Evolutionary conservation across 2,888 invertebrate species (phyloP).

Genomic region (Mythimna albipuncta): DNA sequence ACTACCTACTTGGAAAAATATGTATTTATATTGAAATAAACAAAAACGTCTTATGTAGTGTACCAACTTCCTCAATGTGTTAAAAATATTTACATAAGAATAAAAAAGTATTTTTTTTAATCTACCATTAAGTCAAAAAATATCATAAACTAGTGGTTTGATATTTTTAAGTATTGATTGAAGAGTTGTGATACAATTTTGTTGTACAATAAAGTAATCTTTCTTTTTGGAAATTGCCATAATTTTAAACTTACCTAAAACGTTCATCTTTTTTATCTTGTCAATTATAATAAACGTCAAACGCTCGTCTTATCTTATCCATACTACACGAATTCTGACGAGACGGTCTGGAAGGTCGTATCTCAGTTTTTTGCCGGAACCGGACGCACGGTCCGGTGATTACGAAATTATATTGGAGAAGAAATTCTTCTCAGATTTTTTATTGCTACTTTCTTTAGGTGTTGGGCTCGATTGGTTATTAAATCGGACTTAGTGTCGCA

Average conservation of each 20-base stretch:
- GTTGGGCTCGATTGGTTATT: slow-evolving; percentile 88
- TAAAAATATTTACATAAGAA: neutral
- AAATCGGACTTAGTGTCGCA: slow-evolving; percentile 85
- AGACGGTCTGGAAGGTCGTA: slow-evolving; percentile 81
- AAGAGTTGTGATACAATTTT: neutral
- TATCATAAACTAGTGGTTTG: too few relatives aligned
- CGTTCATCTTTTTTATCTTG: slow-evolving; percentile 17
- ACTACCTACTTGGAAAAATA: too few relatives aligned
- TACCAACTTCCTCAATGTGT: neutral
- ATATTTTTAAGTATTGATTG: neutral
- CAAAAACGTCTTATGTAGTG: neutral
- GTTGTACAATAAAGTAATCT: neutral
- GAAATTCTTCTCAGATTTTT: slow-evolving; percentile 78
- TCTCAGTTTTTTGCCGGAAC: slow-evolving; percentile 86
- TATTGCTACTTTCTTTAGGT: slow-evolving; percentile 73
- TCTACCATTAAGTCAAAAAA: neutral
- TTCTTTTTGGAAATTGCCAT: neutral
- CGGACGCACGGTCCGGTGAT: slow-evolving; percentile 89
- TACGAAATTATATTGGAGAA: slow-evolving; percentile 89
- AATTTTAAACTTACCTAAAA: neutral
- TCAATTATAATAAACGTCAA: slow-evolving; percentile 34
- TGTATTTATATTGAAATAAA: neutral
- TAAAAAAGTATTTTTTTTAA: neutral
- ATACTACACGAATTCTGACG: slow-evolving; percentile 75
- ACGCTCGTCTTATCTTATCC: slow-evolving; percentile 72